A percentile compares a stretch with the other conserved stretches of the same genome.
Evolutionary conservation across 2,113 vertebrate species (phyloP).

Genomic region (Ammospiza nelsoni): DNA sequence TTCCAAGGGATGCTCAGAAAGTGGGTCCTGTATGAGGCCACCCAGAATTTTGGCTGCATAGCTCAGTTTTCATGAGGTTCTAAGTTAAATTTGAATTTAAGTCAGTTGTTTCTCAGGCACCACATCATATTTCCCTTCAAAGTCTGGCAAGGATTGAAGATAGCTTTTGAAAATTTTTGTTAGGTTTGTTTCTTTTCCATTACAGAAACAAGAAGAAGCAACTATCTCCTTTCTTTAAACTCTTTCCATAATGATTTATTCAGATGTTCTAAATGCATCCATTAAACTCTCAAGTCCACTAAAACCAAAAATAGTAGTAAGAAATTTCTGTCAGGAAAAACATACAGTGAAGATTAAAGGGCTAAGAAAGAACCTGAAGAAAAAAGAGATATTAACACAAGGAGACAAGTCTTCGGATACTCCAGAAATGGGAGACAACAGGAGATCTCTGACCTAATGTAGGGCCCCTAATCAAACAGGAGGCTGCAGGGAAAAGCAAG

Average conservation of each 20-base stretch:
- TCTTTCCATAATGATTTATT: not conserved
- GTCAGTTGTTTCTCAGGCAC: not conserved
- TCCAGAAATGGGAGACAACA: not conserved
- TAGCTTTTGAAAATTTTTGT: not conserved
- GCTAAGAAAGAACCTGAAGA: not conserved
- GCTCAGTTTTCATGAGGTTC: not conserved
- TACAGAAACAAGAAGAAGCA: not conserved
- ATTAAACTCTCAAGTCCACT: slow-evolving; percentile 5
- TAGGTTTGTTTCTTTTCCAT: not conserved
- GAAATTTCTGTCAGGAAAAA: not conserved
- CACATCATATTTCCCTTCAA: not conserved
- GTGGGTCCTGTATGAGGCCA: not conserved
- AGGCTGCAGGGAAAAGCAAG: not conserved
- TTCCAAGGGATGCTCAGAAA: not conserved
- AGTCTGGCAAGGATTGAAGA: not conserved
- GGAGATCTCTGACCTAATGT: not conserved
- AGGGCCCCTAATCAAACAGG: not conserved
- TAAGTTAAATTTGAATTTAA: not conserved
- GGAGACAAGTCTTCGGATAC: not conserved
- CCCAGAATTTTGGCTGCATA: not conserved
- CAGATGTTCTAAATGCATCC: not conserved
- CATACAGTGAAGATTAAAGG: not conserved
- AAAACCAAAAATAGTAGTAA: not conserved
- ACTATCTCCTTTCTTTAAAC: not conserved
- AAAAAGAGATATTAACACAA: not conserved